phyloP scores from a whole-genome alignment of 1,140 invertebrate genomes.

The Ooceraea biroi region DNA sequence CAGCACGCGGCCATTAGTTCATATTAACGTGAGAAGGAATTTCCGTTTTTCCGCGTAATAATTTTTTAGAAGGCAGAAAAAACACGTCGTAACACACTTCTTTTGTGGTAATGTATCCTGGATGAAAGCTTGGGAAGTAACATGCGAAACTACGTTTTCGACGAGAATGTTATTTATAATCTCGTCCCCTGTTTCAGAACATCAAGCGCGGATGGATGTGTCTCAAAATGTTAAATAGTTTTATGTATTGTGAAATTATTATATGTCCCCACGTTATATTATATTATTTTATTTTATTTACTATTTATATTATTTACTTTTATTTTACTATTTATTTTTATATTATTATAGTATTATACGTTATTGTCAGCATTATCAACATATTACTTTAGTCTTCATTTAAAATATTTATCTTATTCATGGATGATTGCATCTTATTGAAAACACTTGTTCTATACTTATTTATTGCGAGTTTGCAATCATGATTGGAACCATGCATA shows the following conservation, averaged over 20 bases:
- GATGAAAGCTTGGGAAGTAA: neutral
- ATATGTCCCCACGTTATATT: too few relatives aligned
- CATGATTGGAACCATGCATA: neutral
- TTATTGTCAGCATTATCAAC: neutral
- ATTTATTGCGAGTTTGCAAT: slow-evolving; percentile 18
- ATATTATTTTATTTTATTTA: too few relatives aligned
- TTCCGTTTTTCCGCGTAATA: slow-evolving; percentile 30
- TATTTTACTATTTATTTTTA: too few relatives aligned
- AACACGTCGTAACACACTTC: neutral
- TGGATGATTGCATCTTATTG: neutral
- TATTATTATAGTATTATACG: too few relatives aligned
- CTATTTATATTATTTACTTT: too few relatives aligned
- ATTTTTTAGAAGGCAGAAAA: slow-evolving; percentile 3
- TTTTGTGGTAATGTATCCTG: neutral
- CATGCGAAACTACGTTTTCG: neutral
- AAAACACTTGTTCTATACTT: slow-evolving; percentile 12
- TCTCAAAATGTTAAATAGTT: neutral
- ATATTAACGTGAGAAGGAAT: slow-evolving; percentile 43
- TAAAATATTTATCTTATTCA: slow-evolving; percentile 13
- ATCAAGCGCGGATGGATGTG: neutral
- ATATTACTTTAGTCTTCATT: neutral
- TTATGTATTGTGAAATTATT: too few relatives aligned
- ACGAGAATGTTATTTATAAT: neutral
- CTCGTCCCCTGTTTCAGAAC: neutral
- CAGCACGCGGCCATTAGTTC: slow-evolving; percentile 31